Base-by-base conservation (phyloP, 2,113 vertebrate species). In the Gadus macrocephalus region DNA sequence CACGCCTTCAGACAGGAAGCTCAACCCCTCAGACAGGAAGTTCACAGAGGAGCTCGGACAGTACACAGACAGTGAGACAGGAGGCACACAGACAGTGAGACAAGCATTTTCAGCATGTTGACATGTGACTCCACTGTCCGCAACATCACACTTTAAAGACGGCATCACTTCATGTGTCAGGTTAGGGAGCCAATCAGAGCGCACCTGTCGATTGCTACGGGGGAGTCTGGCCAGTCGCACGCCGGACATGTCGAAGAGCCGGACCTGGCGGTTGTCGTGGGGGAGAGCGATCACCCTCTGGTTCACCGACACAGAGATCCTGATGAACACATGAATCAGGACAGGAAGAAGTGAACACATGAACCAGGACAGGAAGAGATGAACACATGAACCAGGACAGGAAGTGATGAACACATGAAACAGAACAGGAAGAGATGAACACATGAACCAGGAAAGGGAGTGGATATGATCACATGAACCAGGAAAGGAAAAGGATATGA, bases 201-300 rank as follows among this genome's bases (percentile, higher is more conserved):
- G 27, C 15, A 88, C 87, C 85, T 86, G 84, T 75, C 87, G 92
- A 85, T 98, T 99, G 85, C 96, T 99, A 27, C 95, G 95, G 1
- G 97, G 97, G 5, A 99, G 96, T 19, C 97, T 92, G 0, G 97
- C 95, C 78, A 99, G 90, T 70, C 97, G 91, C 73, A 98, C 96
- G 2, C 96, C 97, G 0, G 94, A 93, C 95, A 98, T 96, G 87
- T 99, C 96, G 22, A 98, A 98, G 78, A 99, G 84, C 55, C 97
- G 89, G 73, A 99, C 97, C 85, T 98, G 97, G 53, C 97, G 92
- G 92, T 99, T 99, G 92, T 99, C 97, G 20, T 99, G 97, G 20
- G 97, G 97, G 71, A 99, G 95, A 72, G 96, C 97, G 1, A 99
- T 98, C 88, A 98, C 96, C 55, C 91, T 98, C 84, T 99, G 97